These are phyloP conservation scores for Sebastes matsubarae DNA, from an alignment of 2,797 vertebrate species.

Conservation along the genomic window DNA sequence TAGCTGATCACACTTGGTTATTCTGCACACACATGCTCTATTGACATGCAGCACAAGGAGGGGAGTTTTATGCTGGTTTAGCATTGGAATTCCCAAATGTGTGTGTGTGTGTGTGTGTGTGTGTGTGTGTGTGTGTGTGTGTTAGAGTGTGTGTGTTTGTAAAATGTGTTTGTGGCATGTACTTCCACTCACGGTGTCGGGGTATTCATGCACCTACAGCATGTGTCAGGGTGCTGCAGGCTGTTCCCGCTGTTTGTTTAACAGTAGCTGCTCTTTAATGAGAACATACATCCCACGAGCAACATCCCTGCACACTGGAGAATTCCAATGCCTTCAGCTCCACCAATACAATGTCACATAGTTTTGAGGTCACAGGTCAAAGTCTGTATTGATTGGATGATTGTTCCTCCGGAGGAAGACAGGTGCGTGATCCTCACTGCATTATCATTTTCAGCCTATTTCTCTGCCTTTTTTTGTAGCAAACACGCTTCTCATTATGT, in stretches of 20 bases:
- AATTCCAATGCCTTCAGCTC: constrained; percentile 1
- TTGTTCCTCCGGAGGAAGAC: constrained; percentile 23
- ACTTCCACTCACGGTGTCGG: background rate
- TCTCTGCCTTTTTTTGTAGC: constrained; percentile 5
- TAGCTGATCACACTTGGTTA: constrained; percentile 27
- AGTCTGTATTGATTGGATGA: constrained; percentile 28
- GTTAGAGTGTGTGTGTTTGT: background rate
- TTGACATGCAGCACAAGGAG: constrained; percentile 32
- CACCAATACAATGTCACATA: constrained; percentile 9
- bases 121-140: background rate
- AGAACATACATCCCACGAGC: constrained; percentile 14
- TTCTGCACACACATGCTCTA: constrained; percentile 39
- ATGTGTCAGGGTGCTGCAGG: background rate
- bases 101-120: background rate
- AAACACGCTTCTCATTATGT: constrained; percentile 31
- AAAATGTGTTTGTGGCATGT: background rate
- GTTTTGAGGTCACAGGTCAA: constrained; percentile 29
- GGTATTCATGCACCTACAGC: constrained; percentile 2
- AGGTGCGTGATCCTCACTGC: constrained; percentile 1
- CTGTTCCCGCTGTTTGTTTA: background rate
- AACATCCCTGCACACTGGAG: constrained; percentile 2
- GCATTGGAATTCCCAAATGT: constrained; percentile 29
- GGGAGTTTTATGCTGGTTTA: constrained; percentile 22
- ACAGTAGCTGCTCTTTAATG: constrained; percentile 25
- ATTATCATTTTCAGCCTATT: constrained; percentile 32